Evolutionary conservation across 2,113 vertebrate genomes (phyloP), one percentile per base, ranked within the genome.

Genomic region (Anarrhichthys ocellatus): DNA sequence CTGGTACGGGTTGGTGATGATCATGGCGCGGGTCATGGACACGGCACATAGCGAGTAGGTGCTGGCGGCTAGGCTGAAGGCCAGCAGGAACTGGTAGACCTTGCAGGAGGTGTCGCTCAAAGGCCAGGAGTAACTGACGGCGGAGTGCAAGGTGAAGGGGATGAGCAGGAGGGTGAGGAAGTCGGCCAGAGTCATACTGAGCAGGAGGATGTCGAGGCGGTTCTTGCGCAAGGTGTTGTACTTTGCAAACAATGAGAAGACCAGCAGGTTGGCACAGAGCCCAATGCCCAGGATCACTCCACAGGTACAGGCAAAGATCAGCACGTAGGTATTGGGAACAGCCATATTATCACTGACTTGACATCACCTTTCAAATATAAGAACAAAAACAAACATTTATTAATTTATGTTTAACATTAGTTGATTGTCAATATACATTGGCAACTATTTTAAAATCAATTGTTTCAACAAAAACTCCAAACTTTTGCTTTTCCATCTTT

Each of bases 21-120:
- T 92, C 93, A 93, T 94, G 46, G 78, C 92, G 0, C 94, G 91
- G 14, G 95, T 91, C 82, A 95, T 73, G 15, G 95, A 96, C 75
- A 96, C 94, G 1, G 94, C 93, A 42, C 94, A 96, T n/a, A 96
- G 87, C 0, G 95, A 96, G 78, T 95, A 96, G 42, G 93, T 95
- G 91, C 95, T 96, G 65, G 93, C 95, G 0, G 93, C 94, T 81
- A 95, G 83, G 59, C 94, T 93, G 76, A 95, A 96, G 34, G 93
- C 94, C 61, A 95, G 76, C 68, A 95, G 78, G 86, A 96, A 95
- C 92, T 96, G 95, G 85, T 96, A 96, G 78, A 95, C 73, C 83
- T 95, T 95, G 87, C 95, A 96, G 86, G 91, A 93, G 1, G 65
- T 88, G 80, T 95, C 74, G 6, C 92, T 89, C 42, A 95, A 87